Percentiles rank a stretch among this genome's conserved stretches.
Evolutionary conservation across 2,797 vertebrate species (phyloP).

Genomic region (Poecilia velifera): DNA sequence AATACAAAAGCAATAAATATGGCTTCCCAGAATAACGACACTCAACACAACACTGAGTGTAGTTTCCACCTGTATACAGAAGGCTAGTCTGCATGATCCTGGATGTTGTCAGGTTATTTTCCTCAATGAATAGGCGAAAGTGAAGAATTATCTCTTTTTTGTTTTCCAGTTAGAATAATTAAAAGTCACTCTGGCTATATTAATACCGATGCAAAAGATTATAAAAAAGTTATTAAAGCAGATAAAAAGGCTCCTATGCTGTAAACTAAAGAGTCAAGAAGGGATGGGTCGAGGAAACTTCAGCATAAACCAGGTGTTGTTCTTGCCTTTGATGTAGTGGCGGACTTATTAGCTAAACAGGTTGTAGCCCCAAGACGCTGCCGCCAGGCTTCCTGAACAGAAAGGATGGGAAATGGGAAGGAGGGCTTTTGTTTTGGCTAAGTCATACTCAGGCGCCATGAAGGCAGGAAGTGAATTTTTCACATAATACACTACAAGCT

Average conservation of each 20-base stretch:
- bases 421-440: conserved; percentile 62
- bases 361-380: conserved; percentile 33
- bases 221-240: not conserved
- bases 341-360: conserved; percentile 38
- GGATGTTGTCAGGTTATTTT: not conserved
- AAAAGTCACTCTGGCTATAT: not conserved
- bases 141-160: not conserved
- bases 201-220: too few species aligned
- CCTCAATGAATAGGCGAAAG: not conserved
- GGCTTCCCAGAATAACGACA: not conserved
- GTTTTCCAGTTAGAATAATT: not conserved
- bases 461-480: conserved; percentile 63
- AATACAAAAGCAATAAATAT: not conserved
- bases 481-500: conserved; percentile 61
- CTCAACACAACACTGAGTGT: not conserved
- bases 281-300: not conserved
- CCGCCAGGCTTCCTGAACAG: conserved; percentile 43
- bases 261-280: conserved; percentile 7
- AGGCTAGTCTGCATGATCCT: not conserved
- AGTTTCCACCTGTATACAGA: not conserved
- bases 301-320: not conserved
- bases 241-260: not conserved
- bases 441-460: conserved; percentile 70
- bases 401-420: conserved; percentile 36
- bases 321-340: conserved; percentile 14